Evolutionary conservation across 2,113 vertebrate genomes (phyloP).

Genomic region (Excalfactoria chinensis): DNA sequence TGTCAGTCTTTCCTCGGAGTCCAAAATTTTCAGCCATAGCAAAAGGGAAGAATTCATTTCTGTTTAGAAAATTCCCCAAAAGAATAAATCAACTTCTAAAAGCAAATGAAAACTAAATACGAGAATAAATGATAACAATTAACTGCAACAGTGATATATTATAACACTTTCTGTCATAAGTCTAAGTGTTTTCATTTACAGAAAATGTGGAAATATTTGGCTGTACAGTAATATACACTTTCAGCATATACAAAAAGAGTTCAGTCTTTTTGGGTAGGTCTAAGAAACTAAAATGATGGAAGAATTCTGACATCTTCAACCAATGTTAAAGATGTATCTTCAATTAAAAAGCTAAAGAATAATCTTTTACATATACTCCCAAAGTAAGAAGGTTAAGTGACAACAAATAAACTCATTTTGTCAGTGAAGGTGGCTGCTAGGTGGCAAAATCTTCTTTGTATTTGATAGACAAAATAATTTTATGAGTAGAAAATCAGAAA

Average conservation of each 20-base stretch:
- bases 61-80: background rate
- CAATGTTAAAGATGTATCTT: background rate
- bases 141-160: background rate
- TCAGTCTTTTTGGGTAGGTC: background rate
- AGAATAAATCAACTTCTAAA: background rate
- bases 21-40: background rate
- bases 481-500: background rate
- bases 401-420: background rate
- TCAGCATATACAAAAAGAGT: background rate
- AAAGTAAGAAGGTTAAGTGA: background rate
- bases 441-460: background rate
- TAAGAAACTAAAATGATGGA: background rate
- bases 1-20: background rate
- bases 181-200: background rate
- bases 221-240: background rate
- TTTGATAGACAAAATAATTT: background rate
- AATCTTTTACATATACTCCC: background rate
- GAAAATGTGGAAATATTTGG: background rate
- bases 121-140: background rate
- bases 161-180: background rate
- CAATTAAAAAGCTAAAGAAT: background rate
- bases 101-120: background rate
- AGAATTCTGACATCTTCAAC: fast-evolving
- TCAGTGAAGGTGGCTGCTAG: background rate
- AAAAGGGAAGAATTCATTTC: background rate